These are phyloP conservation scores for Knipowitschia caucasica DNA, from an alignment of 2,797 vertebrate species.

Conservation along the genomic window DNA sequence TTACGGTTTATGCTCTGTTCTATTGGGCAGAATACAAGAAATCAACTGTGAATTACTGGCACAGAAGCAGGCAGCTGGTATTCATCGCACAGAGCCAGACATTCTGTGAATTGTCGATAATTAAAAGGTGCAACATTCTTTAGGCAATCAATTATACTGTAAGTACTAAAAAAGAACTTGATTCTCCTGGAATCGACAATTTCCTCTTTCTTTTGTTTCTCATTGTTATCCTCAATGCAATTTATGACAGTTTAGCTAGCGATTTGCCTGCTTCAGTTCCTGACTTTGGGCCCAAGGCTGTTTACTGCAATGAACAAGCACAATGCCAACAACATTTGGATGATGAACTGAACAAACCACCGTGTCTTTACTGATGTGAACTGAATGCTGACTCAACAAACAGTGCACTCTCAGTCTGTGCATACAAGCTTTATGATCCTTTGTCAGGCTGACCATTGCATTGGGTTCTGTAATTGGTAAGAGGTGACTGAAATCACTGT, in stretches of 20 bases:
- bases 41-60: not conserved
- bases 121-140: conserved; percentile 23
- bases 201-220: no score
- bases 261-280: not conserved
- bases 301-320: conserved; percentile 1
- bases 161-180: conserved; percentile 25
- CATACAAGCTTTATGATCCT: conserved; percentile 1
- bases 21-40: not conserved
- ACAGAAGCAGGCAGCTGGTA: conserved; percentile 2
- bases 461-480: not conserved
- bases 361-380: conserved; percentile 5
- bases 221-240: not conserved
- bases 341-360: conserved; percentile 13
- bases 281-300: conserved; percentile 1
- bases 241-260: no score
- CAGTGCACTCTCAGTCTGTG: conserved; percentile 6
- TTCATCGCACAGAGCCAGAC: conserved; percentile 1
- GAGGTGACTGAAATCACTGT: not conserved
- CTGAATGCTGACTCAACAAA: conserved; percentile 13
- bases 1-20: not conserved
- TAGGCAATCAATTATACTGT: not conserved
- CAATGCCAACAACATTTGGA: conserved; percentile 2
- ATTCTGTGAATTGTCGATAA: conserved; percentile 24
- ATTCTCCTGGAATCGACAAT: no score
- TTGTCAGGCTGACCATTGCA: not conserved